Base-by-base conservation (phyloP, 2,113 vertebrate species). In the Hemichromis elongatus region DNA sequence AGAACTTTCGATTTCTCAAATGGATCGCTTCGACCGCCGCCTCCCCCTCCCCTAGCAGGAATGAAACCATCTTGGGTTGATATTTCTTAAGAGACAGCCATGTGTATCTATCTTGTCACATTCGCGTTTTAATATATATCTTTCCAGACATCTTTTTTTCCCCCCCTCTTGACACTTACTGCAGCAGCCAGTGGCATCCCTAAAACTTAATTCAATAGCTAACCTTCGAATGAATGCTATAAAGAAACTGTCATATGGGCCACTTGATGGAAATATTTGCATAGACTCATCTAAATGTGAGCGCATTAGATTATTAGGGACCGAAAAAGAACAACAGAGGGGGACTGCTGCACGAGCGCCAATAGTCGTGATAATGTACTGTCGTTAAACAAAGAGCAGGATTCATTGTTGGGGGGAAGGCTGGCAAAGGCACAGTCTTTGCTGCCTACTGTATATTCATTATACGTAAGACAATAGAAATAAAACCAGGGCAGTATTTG, bases 1-100 rank as follows among this genome's bases (percentile, higher is more conserved):
- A 90, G 86, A 93, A 83, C 90, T 87, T 90, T 91, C 82, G 40
- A 92, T 93, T 91, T 68, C 75, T 90, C 86, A 91, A 83, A 90
- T 90, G 53, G 83, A 89, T 92, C 63, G 18, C 77, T 79, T 77
- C 84, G 52, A 87, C 73, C 33, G 10, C 78, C 12, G 37, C 18
- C 77, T 14, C 79, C 10, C 56, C 18, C 77, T n/a, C 57, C 59
- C 26, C 26, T 26, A 8, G 26, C 26, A 79, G 52, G 68, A 79
- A 28, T 61, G 77, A 86, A 86, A 88, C 79, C 8, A 11, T 87
- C 86, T 82, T 9, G 13, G 55, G 55, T 50, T 92, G 79, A 86
- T 83, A 68, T 89, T 87, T 80, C 54, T 82, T 50, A 87, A 54
- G 52, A 56, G 73, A 63, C 63, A 84, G 68, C 14, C 35, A 61